Evolutionary conservation across 2,113 vertebrate genomes (phyloP).

Genomic region (Notarius quadriscutis): DNA sequence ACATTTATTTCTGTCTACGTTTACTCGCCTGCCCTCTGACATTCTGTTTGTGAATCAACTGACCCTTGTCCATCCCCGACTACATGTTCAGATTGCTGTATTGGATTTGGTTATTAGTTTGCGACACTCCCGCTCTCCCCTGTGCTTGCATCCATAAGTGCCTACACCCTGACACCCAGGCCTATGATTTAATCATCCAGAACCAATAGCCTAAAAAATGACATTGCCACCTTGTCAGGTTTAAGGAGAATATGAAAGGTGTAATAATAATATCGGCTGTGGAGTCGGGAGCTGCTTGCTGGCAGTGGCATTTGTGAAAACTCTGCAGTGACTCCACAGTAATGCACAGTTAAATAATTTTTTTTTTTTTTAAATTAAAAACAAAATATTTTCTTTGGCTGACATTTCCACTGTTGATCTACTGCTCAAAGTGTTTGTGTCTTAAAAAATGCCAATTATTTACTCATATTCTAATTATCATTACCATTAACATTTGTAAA

Average conservation of each 20-base stretch:
- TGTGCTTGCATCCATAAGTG: too few species aligned
- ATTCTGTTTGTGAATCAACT: too few species aligned
- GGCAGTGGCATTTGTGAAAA: not conserved
- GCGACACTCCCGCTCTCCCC: too few species aligned
- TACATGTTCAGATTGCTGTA: too few species aligned
- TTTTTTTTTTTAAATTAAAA: not conserved
- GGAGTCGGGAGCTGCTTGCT: not conserved
- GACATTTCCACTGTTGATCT: not conserved
- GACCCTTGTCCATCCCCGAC: too few species aligned
- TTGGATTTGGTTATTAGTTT: too few species aligned
- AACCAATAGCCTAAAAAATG: not conserved
- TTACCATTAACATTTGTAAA: not conserved
- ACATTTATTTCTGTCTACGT: too few species aligned
- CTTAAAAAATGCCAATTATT: not conserved
- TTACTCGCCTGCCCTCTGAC: too few species aligned
- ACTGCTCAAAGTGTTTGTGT: not conserved
- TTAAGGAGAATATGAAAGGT: not conserved
- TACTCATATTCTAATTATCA: not conserved
- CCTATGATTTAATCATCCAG: not conserved
- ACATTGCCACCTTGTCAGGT: not conserved
- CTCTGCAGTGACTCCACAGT: not conserved
- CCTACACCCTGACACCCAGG: too few species aligned
- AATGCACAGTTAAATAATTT: not conserved
- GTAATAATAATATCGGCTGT: not conserved
- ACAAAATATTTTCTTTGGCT: not conserved